A percentile compares a stretch with the other conserved stretches of the same genome.
These are phyloP conservation scores for Tretioscincus oriximinensis DNA, from an alignment of 2,113 vertebrate species.

Conservation along the genomic window DNA sequence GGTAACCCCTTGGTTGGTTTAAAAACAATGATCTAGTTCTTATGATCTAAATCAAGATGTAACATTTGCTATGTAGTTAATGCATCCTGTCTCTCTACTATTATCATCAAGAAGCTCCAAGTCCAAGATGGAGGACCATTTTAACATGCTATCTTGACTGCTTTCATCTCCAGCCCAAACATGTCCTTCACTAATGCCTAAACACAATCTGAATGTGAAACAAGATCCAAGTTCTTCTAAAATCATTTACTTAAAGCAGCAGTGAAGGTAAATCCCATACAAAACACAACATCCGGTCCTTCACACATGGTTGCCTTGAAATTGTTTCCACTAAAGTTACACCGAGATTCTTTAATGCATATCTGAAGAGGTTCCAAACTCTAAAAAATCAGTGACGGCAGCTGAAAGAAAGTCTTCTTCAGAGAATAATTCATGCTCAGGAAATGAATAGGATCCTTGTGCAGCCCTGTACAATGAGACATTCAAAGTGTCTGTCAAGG, in stretches of 20 bases:
- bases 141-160: too few species aligned
- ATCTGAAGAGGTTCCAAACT: background rate
- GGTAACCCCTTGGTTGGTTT: too few species aligned
- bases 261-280: background rate
- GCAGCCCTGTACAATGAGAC: background rate
- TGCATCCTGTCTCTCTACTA: too few species aligned
- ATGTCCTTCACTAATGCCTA: background rate
- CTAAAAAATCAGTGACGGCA: background rate
- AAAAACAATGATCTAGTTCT: too few species aligned
- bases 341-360: too few species aligned
- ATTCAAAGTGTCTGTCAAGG: background rate
- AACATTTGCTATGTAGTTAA: too few species aligned
- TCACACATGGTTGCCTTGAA: background rate
- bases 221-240: background rate
- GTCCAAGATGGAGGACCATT: too few species aligned
- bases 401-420: background rate
- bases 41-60: too few species aligned
- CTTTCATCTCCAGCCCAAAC: too few species aligned
- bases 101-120: too few species aligned
- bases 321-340: background rate
- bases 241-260: background rate
- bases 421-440: conserved; percentile 1
- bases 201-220: background rate
- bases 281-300: background rate
- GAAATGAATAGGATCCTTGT: conserved; percentile 1